Percentiles rank a stretch among this genome's conserved stretches.
Evolutionary conservation across 1,140 invertebrate species (phyloP).

Genomic region (Pogonomyrmex californicus): DNA sequence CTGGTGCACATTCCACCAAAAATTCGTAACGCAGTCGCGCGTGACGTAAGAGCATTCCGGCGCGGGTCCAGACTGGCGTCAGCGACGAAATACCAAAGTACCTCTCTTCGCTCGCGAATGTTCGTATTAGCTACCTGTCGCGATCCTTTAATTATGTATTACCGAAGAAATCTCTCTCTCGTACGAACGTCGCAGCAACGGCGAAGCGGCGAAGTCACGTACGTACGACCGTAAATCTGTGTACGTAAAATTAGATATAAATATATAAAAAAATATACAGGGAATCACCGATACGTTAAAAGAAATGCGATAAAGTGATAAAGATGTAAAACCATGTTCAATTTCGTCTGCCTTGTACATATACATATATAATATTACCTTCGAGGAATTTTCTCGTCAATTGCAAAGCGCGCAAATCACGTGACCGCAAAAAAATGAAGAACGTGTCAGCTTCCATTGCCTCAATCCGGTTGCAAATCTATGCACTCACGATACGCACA

Average conservation of each 20-base stretch:
- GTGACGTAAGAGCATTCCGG: conserved; percentile 60
- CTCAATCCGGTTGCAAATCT: too few relatives aligned
- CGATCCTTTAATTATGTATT: conserved; percentile 19
- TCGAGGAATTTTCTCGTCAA: not conserved
- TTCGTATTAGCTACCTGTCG: conserved; percentile 43
- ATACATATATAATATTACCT: not conserved
- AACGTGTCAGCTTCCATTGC: too few relatives aligned
- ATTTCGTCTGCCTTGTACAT: not conserved
- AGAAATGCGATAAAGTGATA: not conserved
- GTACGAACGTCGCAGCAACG: not conserved
- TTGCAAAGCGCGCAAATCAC: not conserved
- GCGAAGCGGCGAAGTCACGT: not conserved
- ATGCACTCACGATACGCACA: not conserved
- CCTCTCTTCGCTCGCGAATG: not conserved
- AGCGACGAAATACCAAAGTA: conserved; percentile 44
- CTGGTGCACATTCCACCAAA: conserved; percentile 48
- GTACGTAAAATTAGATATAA: not conserved
- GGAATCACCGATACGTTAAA: too few relatives aligned
- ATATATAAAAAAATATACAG: not conserved
- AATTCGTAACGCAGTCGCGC: conserved; percentile 39
- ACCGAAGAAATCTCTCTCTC: not conserved
- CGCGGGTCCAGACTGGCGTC: conserved; percentile 54
- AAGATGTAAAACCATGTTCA: not conserved
- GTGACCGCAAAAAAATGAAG: not conserved
- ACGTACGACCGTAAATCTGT: not conserved